These are phyloP conservation scores for Eueides isabella DNA, from an alignment of 1,140 invertebrate species.

Conservation along the genomic window DNA sequence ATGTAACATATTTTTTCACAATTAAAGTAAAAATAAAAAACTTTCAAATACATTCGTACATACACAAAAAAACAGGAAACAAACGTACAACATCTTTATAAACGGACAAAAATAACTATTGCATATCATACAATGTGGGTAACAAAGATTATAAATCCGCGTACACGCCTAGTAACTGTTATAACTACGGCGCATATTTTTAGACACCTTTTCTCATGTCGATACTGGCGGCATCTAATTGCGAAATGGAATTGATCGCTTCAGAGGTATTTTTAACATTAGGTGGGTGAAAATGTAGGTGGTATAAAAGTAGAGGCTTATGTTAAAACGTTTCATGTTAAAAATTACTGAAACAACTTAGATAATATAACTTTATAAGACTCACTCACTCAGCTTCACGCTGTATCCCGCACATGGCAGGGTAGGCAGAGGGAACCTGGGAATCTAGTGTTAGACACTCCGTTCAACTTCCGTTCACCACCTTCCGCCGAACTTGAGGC, in stretches of 20 bases:
- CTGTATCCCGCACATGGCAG: no score
- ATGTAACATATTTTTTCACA: no score
- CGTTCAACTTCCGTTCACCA: no score
- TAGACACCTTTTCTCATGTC: constrained; percentile 26
- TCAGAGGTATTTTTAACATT: constrained; percentile 21
- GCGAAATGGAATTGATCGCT: constrained; percentile 30
- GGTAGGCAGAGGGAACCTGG: no score
- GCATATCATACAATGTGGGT: constrained; percentile 11
- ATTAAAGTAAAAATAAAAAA: not conserved
- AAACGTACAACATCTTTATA: not conserved
- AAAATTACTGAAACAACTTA: not conserved
- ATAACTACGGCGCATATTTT: constrained; percentile 28
- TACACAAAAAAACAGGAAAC: not conserved
- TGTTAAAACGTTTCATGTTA: not conserved
- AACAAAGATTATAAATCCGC: constrained; percentile 21
- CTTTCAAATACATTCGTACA: no score
- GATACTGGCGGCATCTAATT: constrained; percentile 25
- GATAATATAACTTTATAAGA: no score
- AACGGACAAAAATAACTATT: not conserved
- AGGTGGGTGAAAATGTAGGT: not conserved
- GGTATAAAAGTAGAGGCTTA: not conserved
- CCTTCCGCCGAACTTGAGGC: no score
- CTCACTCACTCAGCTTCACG: no score
- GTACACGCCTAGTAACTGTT: constrained; percentile 25
- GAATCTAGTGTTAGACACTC: no score